Evolutionary conservation across 2,888 invertebrate genomes (phyloP), one percentile per base, ranked within the genome.

Genomic region (Gryllus longicercus): DNA sequence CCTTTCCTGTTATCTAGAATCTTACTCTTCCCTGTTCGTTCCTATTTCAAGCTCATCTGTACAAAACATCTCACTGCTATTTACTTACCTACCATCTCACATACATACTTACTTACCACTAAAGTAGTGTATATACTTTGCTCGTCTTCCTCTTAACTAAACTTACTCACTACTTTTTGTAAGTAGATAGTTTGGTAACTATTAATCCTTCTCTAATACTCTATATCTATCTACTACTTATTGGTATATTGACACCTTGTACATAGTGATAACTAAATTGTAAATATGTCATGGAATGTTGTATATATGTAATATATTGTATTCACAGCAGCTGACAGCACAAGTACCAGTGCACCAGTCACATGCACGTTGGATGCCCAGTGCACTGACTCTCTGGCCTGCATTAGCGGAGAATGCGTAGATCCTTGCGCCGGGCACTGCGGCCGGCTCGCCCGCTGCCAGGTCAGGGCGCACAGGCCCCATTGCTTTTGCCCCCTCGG

Each of bases 361-460:
- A 93, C 93, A 86, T 95, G 95, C 90, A 91, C 93, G 88, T 93
- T 93, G 87, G 94, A 95, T 88, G 92, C 92, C 86, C 94, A 95
- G 88, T 95, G 95, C 89, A 93, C 93, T 88, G 92, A 93, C 86
- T 92, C 90, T 84, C 93, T 94, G 89, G 93, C 94, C 86, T 95
- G 95, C 88, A 93, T 93, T 88, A 93, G 93, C 91, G 93, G 93
- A 85, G 88, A 92, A 85, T 95, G 95, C 88, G 92, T 93, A 87
- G 92, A 95, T 88, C 95, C 95, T 84, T 95, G 95, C 88, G 91
- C 92, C 86, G 92, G 91, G 87, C 91, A 92, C 83, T 95, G 95
- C 89, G 89, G 88, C 83, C 86, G 86, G 84, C 92, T 92, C 87
- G 94, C 95, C 84, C 92, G 92, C 86, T 95, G 95, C 87, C 91